Evolutionary conservation across 2,888 invertebrate genomes (phyloP), one percentile per base, ranked within the genome.

Genomic region (Philereme vetulata): DNA sequence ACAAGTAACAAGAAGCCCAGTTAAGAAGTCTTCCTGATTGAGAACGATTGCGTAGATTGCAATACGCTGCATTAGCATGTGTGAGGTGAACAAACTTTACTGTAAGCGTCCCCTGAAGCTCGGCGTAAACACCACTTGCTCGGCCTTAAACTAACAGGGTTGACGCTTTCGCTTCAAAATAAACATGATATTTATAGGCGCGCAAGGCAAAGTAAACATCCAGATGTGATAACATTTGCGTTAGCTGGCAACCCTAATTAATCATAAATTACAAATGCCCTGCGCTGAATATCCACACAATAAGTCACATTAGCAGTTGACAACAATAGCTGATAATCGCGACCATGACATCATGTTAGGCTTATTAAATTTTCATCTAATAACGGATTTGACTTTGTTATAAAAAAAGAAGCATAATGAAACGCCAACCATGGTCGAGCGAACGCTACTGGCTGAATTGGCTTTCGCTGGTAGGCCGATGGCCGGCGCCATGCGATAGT

Each of bases 31-130:
- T 57, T 47, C 46, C 57, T 46, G 50, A 65, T 62, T 60, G 62
- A 52, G 55, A 67, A 56, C 64, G 55, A 61, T 66, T 68, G 64
- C 52, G 60, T 57, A 50, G 52, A 62, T 66, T 60, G 62, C 69
- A 56, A 61, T 62, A 55, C 46, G 45, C 57, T 58, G 58, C 65
- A 62, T 66, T 67, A 70, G 69, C 75, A 76, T 73, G 75, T 70
- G 74, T 49, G 61, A 77, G 88, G 85, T 88, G 76, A 87, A 85
- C 70, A 82, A 87, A 86, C 89, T 88, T 81, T 78, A 76, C 71
- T 75, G 74, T 78, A 73, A 78, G 75, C 83, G 82, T 82, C 80
- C 80, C 81, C 76, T 75, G 79, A 80, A 81, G 81, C 82, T 80
- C 76, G 76, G 77, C 79, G 85, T 86, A 86, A 88, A 87, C 88